A percentile compares a stretch with the other conserved stretches of the same genome.
Conservation (phyloP, 2,797 vertebrate species). For the Furcifer pardalis region DNA sequence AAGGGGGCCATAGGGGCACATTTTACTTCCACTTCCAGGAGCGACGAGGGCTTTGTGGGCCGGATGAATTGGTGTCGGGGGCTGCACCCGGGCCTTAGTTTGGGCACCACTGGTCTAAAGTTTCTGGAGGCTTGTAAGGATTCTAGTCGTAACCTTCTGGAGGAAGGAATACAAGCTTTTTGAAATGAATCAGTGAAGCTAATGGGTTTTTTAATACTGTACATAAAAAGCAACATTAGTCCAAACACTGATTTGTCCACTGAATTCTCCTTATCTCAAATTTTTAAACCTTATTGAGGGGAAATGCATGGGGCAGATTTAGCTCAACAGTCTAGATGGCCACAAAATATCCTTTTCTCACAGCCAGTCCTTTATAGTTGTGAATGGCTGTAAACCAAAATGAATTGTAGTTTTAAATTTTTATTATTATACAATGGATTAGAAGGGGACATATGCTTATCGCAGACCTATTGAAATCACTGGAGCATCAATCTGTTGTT, state of each 20-base stretch:
- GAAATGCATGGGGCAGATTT: constrained; percentile 42
- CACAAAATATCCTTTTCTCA: constrained; percentile 17
- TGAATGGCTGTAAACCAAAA: neutral
- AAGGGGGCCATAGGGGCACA: too few relatives aligned
- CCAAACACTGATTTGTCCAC: neutral
- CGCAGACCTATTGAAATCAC: neutral
- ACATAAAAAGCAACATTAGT: neutral
- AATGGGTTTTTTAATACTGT: neutral
- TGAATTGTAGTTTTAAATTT: constrained; percentile 34
- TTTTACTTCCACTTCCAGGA: too few relatives aligned
- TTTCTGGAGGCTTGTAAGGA: too few relatives aligned
- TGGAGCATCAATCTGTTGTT: neutral
- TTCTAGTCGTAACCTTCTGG: too few relatives aligned
- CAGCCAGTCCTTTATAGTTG: constrained; percentile 7
- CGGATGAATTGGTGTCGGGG: too few relatives aligned
- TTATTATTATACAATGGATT: constrained; percentile 31
- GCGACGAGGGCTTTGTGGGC: too few relatives aligned
- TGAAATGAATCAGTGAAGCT: neutral
- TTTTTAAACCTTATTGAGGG: constrained; percentile 17
- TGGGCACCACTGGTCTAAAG: too few relatives aligned
- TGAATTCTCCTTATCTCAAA: constrained; percentile 10
- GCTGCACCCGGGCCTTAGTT: too few relatives aligned
- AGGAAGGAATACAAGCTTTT: neutral
- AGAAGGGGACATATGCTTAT: neutral
- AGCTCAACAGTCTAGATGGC: constrained; percentile 32